Base-by-base conservation (phyloP, 1,140 invertebrate genomes). In the Proctacanthus coquilletti region DNA sequence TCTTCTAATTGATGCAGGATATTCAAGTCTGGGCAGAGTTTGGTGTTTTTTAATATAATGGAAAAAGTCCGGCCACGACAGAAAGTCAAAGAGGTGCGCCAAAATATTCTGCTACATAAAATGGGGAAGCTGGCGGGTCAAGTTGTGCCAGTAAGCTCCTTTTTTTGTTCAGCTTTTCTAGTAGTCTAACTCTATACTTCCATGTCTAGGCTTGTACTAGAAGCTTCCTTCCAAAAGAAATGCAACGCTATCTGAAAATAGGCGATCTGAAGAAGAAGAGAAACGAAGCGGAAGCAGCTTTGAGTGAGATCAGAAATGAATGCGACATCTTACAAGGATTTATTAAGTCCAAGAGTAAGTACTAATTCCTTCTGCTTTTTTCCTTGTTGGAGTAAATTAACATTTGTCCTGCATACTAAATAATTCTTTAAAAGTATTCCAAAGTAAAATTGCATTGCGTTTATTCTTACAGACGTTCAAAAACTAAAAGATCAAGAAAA, bases 261-360 rank as follows among this genome's bases (percentile, higher is more conserved):
- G 27, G 53, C 20, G 51, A 55, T 14, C 37, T 55, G 0, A 39
- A 41, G 6, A 46, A 48, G 38, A 23, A 46, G 2, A 49, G 47
- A 18, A 43, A 49, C 10, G 45, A 40, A 5, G 40, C 40, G 2
- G 32, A 43, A 5, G 34, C 38, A 11, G 25, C 25, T 6, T 30
- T 51, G 5, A 32, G 31, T 0, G 54, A 55, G 37, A 18, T 11
- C 3, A 45, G 45, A 18, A 48, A 49, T 18, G 45, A 53, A 34
- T 49, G 35, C 32, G 45, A 57, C 18, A 34, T 21, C 21, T 27
- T 48, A 13, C 43, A 49, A 5, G 38, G 45, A 10, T 38, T 34
- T 20, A 47, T 55, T 1, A 57, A 55, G 37, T 40, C 42, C 11
- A 57, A 57, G 32, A 57, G 55, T 57, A 36, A 39, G 44, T 38